Base-by-base conservation (phyloP, 2,888 invertebrate genomes). In the Chamaedrilus cognettii region DNA sequence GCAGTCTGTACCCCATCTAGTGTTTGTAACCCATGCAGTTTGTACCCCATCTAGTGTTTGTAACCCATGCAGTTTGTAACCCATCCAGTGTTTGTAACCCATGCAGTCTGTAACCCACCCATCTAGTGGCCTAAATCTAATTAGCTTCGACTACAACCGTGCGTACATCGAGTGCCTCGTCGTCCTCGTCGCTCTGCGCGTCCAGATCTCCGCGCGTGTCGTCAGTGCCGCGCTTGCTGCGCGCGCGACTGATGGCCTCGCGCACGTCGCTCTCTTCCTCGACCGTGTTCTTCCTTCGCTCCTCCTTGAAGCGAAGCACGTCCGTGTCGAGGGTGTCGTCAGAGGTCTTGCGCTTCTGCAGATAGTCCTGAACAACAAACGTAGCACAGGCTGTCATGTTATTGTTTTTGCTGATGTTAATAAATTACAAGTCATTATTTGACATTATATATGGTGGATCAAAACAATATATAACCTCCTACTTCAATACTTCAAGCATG, bases 261-360 rank as follows among this genome's bases (percentile, higher is more conserved):
- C 32, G 74, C 71, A 67, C 77, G 77, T 61, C 78, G 30, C 33
- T 67, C 4, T 78, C 82, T 59, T 78, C 79, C 60, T 76, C 72
- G 23, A 75, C 74, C 26, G 71, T 72, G 71, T 74, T 73, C 70
- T 76, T 71, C 70, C 76, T 70, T 51, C 86, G 78, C 64, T 81
- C 77, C 7, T 83, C 77, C 69, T 86, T 85, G 69, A 86, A 87
- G 32, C 80, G 78, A 7, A 78, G 75, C 1, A 90, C 79, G 73
- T 86, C 86, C 0, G 82, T 81, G 50, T 86, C 85, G 2, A 88
- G 82, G 1, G 83, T 79, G 19, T 87, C 85, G 67, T 86, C 86
- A 26, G 83, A 80, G 0, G 86, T 84, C 65, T 86, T 79, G 42
- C 85, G 80, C 23, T 84, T 80, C 76, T 85, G 85, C 56, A 90